phyloP scores from a whole-genome alignment of 1,140 invertebrate species.

The Tenebrio molitor region DNA sequence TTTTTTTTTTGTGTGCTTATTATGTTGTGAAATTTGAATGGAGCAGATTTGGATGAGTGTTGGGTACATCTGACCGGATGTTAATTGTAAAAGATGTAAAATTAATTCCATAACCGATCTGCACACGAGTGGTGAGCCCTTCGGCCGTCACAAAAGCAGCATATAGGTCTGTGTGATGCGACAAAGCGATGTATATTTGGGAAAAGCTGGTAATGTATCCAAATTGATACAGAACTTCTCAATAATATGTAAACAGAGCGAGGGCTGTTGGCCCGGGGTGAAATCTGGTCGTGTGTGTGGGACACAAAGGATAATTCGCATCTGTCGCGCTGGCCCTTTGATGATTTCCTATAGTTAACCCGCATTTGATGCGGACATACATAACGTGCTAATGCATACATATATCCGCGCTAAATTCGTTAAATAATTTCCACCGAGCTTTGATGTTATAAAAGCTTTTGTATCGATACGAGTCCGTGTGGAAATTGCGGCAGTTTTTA shows the following conservation, averaged over 20 bases:
- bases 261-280: constrained; percentile 29
- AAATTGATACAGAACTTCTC: constrained; percentile 49
- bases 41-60: not conserved
- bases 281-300: constrained; percentile 48
- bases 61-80: constrained; percentile 31
- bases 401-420: constrained; percentile 47
- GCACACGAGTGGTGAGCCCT: constrained; percentile 3
- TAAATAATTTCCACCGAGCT: constrained; percentile 47
- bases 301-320: constrained; percentile 51
- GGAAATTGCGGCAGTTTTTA: constrained; percentile 33
- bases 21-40: constrained; percentile 26
- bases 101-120: constrained; percentile 26
- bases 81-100: constrained; percentile 31
- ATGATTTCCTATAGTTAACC: constrained; percentile 51
- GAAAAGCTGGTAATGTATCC: constrained; percentile 44
- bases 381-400: constrained; percentile 45
- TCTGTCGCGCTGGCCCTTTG: constrained; percentile 50
- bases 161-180: constrained; percentile 4
- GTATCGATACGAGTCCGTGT: constrained; percentile 23
- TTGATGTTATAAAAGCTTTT: constrained; percentile 45
- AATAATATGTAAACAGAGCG: constrained; percentile 49
- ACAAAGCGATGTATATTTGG: constrained; percentile 17
- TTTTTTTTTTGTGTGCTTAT: too few relatives aligned
- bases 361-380: constrained; percentile 46
- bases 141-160: constrained; percentile 10